These are phyloP conservation scores for Coregonus ussuriensis DNA, from an alignment of 2,797 vertebrate species.

Conservation along the genomic window DNA sequence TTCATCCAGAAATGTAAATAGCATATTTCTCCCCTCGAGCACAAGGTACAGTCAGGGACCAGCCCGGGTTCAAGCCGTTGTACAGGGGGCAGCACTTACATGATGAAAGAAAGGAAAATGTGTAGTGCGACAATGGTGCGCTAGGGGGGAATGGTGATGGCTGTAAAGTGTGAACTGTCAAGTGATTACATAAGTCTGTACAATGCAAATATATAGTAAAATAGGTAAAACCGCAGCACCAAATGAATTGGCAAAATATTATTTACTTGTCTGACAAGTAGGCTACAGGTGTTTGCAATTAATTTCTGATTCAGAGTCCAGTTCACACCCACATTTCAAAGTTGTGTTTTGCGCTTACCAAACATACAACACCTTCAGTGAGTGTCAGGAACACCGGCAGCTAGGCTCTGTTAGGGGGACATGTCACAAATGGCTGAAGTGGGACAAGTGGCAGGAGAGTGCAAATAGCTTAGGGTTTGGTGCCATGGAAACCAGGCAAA, in stretches of 20 bases:
- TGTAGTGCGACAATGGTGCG: slow-evolving; percentile 45
- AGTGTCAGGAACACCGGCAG: background rate
- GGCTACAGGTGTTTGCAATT: background rate
- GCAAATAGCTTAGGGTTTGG: slow-evolving; percentile 2
- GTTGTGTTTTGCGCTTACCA: slow-evolving; percentile 6
- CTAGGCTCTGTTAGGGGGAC: background rate
- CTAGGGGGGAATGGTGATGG: slow-evolving; percentile 49
- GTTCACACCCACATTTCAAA: slow-evolving; percentile 4
- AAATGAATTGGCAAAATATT: background rate
- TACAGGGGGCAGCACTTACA: slow-evolving; percentile 70
- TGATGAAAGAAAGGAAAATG: slow-evolving; percentile 16
- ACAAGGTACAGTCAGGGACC: slow-evolving; percentile 57
- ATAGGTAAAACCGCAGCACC: no score
- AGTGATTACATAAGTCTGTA: background rate
- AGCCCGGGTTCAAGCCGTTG: slow-evolving; percentile 57
- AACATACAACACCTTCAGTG: background rate
- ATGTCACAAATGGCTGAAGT: slow-evolving; percentile 17
- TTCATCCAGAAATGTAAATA: slow-evolving; percentile 46
- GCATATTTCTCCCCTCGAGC: slow-evolving; percentile 46
- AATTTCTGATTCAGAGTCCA: background rate
- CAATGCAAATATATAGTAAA: no score
- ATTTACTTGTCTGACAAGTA: background rate
- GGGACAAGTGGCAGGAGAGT: slow-evolving; percentile 6
- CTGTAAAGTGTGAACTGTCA: background rate
- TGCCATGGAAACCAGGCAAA: slow-evolving; percentile 26